Conservation (phyloP, 2,797 vertebrate species). For the Clamator glandarius region DNA sequence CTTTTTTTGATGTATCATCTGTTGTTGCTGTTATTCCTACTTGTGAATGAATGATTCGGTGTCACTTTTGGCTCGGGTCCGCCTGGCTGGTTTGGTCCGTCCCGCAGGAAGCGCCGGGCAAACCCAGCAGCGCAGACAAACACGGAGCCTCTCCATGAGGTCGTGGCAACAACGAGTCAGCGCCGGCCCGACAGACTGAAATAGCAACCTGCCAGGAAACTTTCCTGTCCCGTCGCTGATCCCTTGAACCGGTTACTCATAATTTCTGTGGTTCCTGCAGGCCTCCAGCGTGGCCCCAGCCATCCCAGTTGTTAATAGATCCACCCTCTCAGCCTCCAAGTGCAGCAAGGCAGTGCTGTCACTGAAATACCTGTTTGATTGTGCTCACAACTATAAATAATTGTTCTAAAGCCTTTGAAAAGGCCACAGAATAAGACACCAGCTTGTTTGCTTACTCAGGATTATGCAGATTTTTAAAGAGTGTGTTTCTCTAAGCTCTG, state of each 20-base stretch:
- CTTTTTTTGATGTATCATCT: not conserved
- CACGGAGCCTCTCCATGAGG: not conserved
- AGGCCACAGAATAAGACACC: not conserved
- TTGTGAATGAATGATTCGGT: not conserved
- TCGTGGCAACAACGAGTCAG: not conserved
- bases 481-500: not conserved
- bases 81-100: fast-evolving
- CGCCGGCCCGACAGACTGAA: fast-evolving
- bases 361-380: fast-evolving
- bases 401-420: not conserved
- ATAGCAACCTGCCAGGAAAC: not conserved
- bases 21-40: not conserved
- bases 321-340: not conserved
- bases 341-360: not conserved
- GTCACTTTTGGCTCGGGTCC: not conserved
- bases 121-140: not conserved
- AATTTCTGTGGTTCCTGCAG: not conserved
- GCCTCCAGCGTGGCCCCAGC: not conserved
- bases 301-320: not conserved
- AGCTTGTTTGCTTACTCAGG: not conserved
- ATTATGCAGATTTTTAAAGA: not conserved
- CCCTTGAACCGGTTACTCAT: not conserved
- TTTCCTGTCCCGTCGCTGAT: not conserved
- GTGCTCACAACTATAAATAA: not conserved
- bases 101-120: not conserved